Base-by-base conservation (phyloP, 2,797 vertebrate genomes). In the Peromyscus nudipes region DNA sequence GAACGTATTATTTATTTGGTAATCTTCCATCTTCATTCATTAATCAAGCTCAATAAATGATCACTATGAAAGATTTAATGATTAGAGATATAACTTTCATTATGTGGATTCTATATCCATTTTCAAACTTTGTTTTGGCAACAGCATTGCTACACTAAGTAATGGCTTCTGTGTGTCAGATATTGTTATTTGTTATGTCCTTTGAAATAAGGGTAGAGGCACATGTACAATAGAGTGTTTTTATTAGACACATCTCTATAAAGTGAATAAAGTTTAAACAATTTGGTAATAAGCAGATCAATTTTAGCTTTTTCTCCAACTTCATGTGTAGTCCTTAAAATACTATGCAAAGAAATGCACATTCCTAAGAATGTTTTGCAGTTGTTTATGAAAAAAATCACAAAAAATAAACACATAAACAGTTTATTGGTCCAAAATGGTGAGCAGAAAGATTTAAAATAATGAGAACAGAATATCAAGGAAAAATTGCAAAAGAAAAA, bases 91-190 rank as follows among this genome's bases (percentile, higher is more conserved):
- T n/a, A 86, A 79, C 2, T 57, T 69, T 85, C 13, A 84, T 76
- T 92, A 55, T 65, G 3, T 43, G 64, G 79, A 94, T 79, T 95
- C 23, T 83, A 34, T 7, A 80, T 64, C 0, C 40, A 9, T 84
- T 69, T 37, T 69, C 27, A 81, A 83, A 83, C 46, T 11, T 97
- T 85, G 19, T 43, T 86, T 86, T 76, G 85, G 62, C 65, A 85
- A 37, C 19, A 85, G 4, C 29, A 93, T 13, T 69, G 67, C 43
- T 71, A 57, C 21, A 62, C 52, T 37, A 52, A 89, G 31, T 55
- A 89, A 82, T 16, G 82, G 16, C 6, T 82, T 82, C 62, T n/a
- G 19, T 40, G 1, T 71, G 55, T 77, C 4, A 90, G 14, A 21
- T 57, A 19, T 2, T 87, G 21, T 27, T 87, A 87, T 37, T 80